Evolutionary conservation across 1,140 invertebrate species (phyloP), one percentile per base, ranked within the genome.

Genomic region (Drosophila bocqueti): DNA sequence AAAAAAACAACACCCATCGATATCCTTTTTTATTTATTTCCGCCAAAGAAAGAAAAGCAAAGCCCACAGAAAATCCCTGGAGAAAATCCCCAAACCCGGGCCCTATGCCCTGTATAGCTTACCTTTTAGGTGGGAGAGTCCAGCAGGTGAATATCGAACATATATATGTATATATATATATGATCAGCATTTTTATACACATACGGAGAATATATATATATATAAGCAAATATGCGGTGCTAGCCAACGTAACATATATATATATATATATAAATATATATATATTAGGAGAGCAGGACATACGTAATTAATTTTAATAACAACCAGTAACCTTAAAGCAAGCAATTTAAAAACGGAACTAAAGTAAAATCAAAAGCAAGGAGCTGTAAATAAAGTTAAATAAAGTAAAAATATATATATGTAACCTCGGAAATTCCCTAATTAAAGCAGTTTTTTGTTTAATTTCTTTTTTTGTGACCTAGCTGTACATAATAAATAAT

Each of bases 241-340:
- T 87, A 87, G 69, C 81, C 84, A 79, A 89, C 52, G 77, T 80
- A 77, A 74, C 61, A 46, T 61, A 43, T 52, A 71, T 52, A 62
- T 34, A 69, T 67, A 46, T n/a, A n/a, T n/a, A n/a, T n/a, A n/a
- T n/a, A n/a, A 45, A 58, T 66, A 66, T 61, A 76, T 59, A 55
- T 46, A 62, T 57, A 50, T 29, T 50, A 61, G 81, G 16, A 24
- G 68, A 61, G 81, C 83, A 80, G 83, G 64, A 68, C 54, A 89
- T 84, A 89, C 85, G 81, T 89, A 89, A 90, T 81, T 89, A 90
- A 78, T 87, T 84, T 80, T 87, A 89, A 87, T 43, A 43, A 54
- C 6, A 75, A 24, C n/a, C n/a, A 26, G 42, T 11, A 31, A 29
- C n/a, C 11, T n/a, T 5, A 34, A 18, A 34, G 50, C 50, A 52